Evolutionary conservation across 2,797 vertebrate genomes (phyloP), one percentile per base, ranked within the genome.

Genomic region (Clarias fuscus): DNA sequence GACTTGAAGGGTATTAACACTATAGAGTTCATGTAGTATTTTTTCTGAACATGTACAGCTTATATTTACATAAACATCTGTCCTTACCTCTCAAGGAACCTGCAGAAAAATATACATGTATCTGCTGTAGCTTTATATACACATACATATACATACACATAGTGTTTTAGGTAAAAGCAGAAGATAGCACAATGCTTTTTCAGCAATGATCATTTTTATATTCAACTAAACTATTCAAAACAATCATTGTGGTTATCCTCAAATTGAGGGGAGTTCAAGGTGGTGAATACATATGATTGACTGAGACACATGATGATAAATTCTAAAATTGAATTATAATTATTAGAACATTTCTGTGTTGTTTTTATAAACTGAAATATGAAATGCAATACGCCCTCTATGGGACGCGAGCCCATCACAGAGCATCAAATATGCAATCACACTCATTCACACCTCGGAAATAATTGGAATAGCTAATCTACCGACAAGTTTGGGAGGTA

Each of bases 1-100:
- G 18, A 27, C n/a, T 61, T 22, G 4, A 68, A 58, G 33, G 33
- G 76, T 80, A 67, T 61, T 62, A 85, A 61, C 84, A 61, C 84
- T 85, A 64, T 73, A n/a, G 22, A 61, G 33, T 48, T 30, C 5
- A 67, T 43, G 24, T 67, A 53, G 5, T 62, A 53, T 13, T 53
- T 53, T 53, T 2, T 53, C 48, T 1, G 33, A 33, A 33, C 1
- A 53, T 53, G 48, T 53, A 64, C 22, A 79, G 5, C 13, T 10
- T 80, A 11, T 27, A 27, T 27, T 43, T 33, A 65, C 48, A 11
- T 27, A 48, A n/a, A n/a, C 8, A 64, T 80, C 13, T 7, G 15
- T 62, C 20, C 33, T 1, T 20, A 0, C 20, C 10, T 58, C 8
- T 61, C 61, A 61, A 61, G 10, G 33, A 37, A 61, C 30, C 27